phyloP scores from a whole-genome alignment of 2,113 vertebrate genomes.

The human (Homo sapiens) region DNA sequence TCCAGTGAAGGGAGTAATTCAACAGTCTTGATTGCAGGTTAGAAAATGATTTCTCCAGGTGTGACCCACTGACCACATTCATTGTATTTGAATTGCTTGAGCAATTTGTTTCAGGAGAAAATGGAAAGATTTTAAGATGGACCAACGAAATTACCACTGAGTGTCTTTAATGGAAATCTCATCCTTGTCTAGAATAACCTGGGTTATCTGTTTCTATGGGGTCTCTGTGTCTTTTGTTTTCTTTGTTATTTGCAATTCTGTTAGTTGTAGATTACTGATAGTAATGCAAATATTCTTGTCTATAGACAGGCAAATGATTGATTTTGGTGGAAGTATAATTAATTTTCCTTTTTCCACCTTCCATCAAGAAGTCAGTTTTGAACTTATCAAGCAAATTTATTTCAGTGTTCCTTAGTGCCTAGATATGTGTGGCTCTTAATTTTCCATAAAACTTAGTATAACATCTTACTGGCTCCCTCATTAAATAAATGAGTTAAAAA shows the following conservation, averaged over 20 bases:
- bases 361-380: neutral
- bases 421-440: neutral
- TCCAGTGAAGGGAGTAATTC: neutral
- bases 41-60: neutral
- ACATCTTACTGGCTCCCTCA: neutral
- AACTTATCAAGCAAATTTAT: neutral
- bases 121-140: neutral
- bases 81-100: neutral
- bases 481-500: neutral
- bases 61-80: neutral
- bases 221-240: neutral
- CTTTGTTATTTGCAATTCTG: neutral
- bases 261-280: neutral
- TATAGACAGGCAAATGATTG: neutral
- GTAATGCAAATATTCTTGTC: neutral
- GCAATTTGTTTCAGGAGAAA: neutral
- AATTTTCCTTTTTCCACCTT: neutral
- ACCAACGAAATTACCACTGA: too few relatives aligned
- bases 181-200: neutral
- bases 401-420: neutral
- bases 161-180: neutral
- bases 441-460: neutral
- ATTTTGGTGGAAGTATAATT: neutral
- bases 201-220: neutral
- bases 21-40: neutral